Evolutionary conservation across 1,140 invertebrate species (phyloP), one percentile per base, ranked within the genome.

Genomic region (Tetraneura akinire): DNA sequence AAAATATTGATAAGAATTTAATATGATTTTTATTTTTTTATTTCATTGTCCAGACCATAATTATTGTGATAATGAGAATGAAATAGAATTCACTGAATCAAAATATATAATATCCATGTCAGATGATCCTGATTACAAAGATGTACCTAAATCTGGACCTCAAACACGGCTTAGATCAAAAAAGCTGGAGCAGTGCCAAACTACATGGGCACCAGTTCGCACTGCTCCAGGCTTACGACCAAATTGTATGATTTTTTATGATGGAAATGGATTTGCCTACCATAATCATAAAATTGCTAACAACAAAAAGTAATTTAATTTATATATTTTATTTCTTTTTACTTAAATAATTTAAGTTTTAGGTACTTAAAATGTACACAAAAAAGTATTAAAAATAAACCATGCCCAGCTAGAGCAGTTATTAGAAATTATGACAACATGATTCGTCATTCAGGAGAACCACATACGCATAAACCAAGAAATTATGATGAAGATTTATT

Each of bases 331-430:
- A 16, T 55, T 23, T 13, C 32, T 37, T 42, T 37, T 74, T 74
- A 42, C 9, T 68, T n/a, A 9, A 13, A 47, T 62, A 29, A 29
- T 47, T 60, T 26, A 0, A 45, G 3, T 66, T 51, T 10, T 21
- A 78, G 74, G 37, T 78, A 78, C n/a, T 78, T 78, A 62, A 78
- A 78, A 62, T 78, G 74, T 60, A 78, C 74, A 11, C 74, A 78
- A 78, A 78, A 78, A 62, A 26, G 74, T 47, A 78, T 78, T 23
- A 78, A 78, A 78, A 78, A 78, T 10, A 78, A 78, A 42, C 74
- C 74, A 45, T 78, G 74, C n/a, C 74, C 74, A 47, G 74, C 74
- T 60, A 78, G 74, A 78, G 74, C 74, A 26, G 74, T 78, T 78
- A 78, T 78, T 26, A 55, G 74, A 60, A 78, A 78, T 42, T 16